Conservation (phyloP, 2,888 invertebrate genomes). For the Clivina fossor region DNA sequence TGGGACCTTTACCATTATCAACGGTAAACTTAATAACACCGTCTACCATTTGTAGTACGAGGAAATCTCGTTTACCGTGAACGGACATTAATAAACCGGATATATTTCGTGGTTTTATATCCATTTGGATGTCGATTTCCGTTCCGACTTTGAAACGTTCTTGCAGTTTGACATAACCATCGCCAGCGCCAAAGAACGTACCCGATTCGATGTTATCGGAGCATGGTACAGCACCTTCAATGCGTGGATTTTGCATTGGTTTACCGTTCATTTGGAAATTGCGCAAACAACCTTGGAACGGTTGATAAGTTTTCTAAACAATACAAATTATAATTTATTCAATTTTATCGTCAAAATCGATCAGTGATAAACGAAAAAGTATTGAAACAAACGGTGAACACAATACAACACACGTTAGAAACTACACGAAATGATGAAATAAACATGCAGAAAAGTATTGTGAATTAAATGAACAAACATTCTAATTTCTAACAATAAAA, state of each 20-base stretch:
- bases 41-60: constrained; percentile 84
- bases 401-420: no score
- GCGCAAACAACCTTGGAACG: constrained; percentile 83
- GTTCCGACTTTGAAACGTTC: constrained; percentile 79
- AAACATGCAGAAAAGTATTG: no score
- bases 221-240: constrained; percentile 73
- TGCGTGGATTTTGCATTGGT: constrained; percentile 62
- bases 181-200: constrained; percentile 78
- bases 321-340: no score
- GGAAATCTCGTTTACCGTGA: constrained; percentile 78
- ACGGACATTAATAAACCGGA: constrained; percentile 86
- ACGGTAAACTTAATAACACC: constrained; percentile 82
- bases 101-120: constrained; percentile 81
- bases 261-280: constrained; percentile 72
- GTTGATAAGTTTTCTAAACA: constrained; percentile 47
- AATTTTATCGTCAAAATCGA: no score
- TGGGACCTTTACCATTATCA: constrained; percentile 80
- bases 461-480: no score
- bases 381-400: no score
- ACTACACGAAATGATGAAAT: no score
- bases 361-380: no score
- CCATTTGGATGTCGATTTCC: constrained; percentile 77
- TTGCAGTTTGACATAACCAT: constrained; percentile 70
- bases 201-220: constrained; percentile 78
- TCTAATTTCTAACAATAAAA: no score